A percentile compares a stretch with the other conserved stretches of the same genome.
phyloP scores from a whole-genome alignment of 2,888 invertebrate genomes.

The Desoria tigrina region DNA sequence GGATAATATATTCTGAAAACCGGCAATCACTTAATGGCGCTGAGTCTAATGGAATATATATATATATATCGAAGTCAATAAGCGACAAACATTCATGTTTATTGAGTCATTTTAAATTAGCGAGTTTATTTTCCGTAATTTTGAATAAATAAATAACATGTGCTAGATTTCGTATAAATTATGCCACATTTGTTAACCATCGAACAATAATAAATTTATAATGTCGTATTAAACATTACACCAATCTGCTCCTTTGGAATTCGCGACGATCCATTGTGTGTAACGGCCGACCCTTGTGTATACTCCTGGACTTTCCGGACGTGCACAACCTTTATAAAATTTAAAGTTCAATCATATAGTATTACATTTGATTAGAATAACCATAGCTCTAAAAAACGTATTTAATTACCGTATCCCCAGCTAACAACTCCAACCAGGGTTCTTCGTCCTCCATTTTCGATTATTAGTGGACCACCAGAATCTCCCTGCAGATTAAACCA shows the following conservation, averaged over 20 bases:
- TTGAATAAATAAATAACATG: too few species aligned
- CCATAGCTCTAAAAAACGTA: neutral
- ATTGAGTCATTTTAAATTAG: too few species aligned
- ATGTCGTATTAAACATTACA: conserved; percentile 19
- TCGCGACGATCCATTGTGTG: conserved; percentile 29
- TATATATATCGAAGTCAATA: too few species aligned
- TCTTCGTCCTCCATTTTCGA: conserved; percentile 44
- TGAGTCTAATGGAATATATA: too few species aligned
- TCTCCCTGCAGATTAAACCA: conserved; percentile 19
- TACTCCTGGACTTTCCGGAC: conserved; percentile 30
- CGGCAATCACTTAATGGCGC: too few species aligned
- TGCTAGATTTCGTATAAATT: too few species aligned
- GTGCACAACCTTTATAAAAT: conserved; percentile 20
- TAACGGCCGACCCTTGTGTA: conserved; percentile 36
- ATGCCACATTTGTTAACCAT: too few species aligned
- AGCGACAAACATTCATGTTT: too few species aligned
- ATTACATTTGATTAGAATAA: neutral
- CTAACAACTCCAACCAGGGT: conserved; percentile 48
- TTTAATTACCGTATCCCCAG: conserved; percentile 27
- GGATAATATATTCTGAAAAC: too few species aligned
- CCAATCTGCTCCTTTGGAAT: conserved; percentile 29
- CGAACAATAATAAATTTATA: too few species aligned
- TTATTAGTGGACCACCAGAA: conserved; percentile 39
- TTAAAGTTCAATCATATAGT: neutral
- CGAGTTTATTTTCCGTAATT: too few species aligned